phyloP scores from a whole-genome alignment of 2,797 vertebrate species.

The Pitangus sulphuratus region DNA sequence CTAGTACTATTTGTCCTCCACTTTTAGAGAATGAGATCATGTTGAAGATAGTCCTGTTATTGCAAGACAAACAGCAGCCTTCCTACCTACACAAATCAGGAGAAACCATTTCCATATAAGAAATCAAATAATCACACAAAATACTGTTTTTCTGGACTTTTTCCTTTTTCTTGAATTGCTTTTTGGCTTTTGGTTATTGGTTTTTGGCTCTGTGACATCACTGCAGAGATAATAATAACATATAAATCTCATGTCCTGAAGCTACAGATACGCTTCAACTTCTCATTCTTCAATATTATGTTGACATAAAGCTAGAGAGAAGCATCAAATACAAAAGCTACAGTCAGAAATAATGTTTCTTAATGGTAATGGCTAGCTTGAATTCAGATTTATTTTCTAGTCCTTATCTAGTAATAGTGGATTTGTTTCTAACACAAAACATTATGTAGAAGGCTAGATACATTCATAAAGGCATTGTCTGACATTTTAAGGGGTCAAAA shows the following conservation, averaged over 20 bases:
- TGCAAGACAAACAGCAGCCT: background rate
- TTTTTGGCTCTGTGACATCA: background rate
- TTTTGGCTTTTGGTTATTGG: background rate
- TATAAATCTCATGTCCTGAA: background rate
- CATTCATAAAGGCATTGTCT: conserved; percentile 33
- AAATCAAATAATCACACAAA: background rate
- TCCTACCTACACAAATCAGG: background rate
- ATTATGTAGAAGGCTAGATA: background rate
- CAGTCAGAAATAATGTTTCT: conserved; percentile 2
- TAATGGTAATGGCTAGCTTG: background rate
- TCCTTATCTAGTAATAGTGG: background rate
- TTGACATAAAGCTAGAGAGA: background rate
- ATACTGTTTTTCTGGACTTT: background rate
- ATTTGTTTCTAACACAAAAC: conserved; percentile 4
- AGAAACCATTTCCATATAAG: background rate
- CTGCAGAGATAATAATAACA: background rate
- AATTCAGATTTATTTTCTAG: conserved; percentile 2
- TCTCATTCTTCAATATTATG: conserved; percentile 18
- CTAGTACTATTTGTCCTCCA: background rate
- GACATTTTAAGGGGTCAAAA: conserved; percentile 38
- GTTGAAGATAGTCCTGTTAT: background rate
- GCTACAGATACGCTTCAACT: background rate
- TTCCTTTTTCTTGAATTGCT: background rate
- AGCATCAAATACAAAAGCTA: background rate
- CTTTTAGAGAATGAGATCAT: background rate